phyloP scores from a whole-genome alignment of 2,113 vertebrate genomes.

The Agelaius tricolor region DNA sequence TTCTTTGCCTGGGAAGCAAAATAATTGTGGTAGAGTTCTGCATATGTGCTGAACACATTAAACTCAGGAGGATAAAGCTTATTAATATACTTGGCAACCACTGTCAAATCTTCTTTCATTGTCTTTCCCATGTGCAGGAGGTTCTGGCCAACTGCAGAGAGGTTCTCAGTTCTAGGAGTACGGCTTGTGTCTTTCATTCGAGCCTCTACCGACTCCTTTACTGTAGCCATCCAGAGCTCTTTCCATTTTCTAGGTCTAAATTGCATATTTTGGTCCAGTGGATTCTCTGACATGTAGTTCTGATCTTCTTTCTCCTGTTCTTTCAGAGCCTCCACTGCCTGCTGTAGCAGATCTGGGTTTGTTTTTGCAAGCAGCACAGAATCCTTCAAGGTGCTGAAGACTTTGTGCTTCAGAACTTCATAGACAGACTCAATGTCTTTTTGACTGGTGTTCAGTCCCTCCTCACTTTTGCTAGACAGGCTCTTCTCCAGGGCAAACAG shows the following conservation, averaged over 20 bases:
- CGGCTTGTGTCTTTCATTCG: constrained; percentile 60
- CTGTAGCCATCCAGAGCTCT: constrained; percentile 64
- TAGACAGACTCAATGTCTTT: constrained; percentile 71
- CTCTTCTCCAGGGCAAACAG: constrained; percentile 78
- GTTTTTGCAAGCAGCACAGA: constrained; percentile 57
- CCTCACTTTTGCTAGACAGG: constrained; percentile 36
- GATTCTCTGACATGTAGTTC: constrained; percentile 16
- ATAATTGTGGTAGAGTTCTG: constrained; percentile 78
- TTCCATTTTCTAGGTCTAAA: constrained; percentile 79
- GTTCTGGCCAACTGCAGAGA: constrained; percentile 71
- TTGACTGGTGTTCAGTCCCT: constrained; percentile 41
- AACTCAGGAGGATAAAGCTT: constrained; percentile 81
- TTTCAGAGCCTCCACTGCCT: constrained; percentile 78
- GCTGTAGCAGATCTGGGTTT: constrained; percentile 66
- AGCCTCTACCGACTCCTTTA: constrained; percentile 69
- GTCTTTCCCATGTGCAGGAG: constrained; percentile 80
- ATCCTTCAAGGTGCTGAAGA: constrained; percentile 67
- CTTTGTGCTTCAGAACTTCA: constrained; percentile 52
- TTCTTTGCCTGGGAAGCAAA: constrained; percentile 73
- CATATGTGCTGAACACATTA: constrained; percentile 79
- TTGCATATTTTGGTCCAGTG: neutral
- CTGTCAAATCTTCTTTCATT: constrained; percentile 83
- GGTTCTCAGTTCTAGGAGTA: neutral
- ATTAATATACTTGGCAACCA: constrained; percentile 72
- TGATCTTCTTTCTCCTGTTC: constrained; percentile 83